phyloP scores from a whole-genome alignment of 1,140 invertebrate genomes.

The Helicoverpa zea region DNA sequence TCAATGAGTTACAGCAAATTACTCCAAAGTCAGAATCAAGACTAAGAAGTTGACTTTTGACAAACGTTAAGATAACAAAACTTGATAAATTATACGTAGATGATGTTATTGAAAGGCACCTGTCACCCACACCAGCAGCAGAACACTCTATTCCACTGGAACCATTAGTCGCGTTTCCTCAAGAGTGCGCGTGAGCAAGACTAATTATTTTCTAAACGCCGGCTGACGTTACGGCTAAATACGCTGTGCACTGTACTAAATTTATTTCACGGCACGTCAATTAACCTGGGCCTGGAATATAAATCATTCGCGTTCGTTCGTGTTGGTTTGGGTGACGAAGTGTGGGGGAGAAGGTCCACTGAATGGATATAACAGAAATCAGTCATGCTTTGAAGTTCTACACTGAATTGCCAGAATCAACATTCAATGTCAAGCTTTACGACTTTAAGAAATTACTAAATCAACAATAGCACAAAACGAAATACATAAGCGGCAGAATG shows the following conservation, averaged over 20 bases:
- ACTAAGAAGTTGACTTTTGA: neutral
- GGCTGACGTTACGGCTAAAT: conserved; percentile 44
- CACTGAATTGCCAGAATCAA: no score
- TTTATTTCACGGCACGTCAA: conserved; percentile 50
- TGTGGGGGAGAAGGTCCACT: neutral
- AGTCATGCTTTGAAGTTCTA: neutral
- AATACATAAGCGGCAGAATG: no score
- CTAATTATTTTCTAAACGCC: conserved; percentile 54
- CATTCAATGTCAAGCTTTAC: no score
- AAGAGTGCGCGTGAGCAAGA: conserved; percentile 8
- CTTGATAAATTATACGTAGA: neutral
- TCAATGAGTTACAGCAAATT: no score
- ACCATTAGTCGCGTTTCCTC: conserved; percentile 30
- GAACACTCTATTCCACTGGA: conserved; percentile 7
- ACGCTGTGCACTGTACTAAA: conserved; percentile 42
- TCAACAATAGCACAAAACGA: no score
- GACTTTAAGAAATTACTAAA: no score
- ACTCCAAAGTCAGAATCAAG: neutral
- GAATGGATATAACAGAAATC: neutral
- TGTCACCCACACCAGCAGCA: conserved; percentile 1
- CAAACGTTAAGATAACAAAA: conserved; percentile 5
- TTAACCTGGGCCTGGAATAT: conserved; percentile 48
- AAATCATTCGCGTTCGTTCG: conserved; percentile 37
- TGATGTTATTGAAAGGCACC: neutral
- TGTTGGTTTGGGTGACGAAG: neutral